A percentile compares a stretch with the other conserved stretches of the same genome.
phyloP scores from a whole-genome alignment of 1,140 invertebrate species.

The Antheraea pernyi region DNA sequence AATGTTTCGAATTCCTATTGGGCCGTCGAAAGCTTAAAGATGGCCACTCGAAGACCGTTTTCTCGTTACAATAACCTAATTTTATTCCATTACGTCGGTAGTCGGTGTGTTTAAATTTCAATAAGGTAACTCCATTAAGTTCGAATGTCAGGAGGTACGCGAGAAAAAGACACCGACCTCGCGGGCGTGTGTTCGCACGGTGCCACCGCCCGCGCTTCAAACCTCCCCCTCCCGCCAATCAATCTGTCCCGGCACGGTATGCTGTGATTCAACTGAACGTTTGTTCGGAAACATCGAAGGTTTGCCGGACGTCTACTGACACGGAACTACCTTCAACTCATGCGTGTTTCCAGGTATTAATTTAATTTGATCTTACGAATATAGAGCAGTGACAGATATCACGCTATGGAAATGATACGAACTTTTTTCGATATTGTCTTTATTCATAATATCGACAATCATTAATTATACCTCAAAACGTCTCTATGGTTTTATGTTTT shows the following conservation, averaged over 20 bases:
- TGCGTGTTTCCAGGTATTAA: slow-evolving; percentile 70
- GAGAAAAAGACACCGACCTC: slow-evolving; percentile 71
- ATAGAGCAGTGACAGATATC: slow-evolving; percentile 26
- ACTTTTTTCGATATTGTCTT: background rate
- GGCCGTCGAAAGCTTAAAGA: slow-evolving; percentile 71
- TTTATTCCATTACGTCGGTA: slow-evolving; percentile 67
- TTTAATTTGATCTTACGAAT: slow-evolving; percentile 42
- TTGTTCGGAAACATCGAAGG: slow-evolving; percentile 73
- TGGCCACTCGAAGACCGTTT: slow-evolving; percentile 73
- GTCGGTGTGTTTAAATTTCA: slow-evolving; percentile 69
- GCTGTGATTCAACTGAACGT: slow-evolving; percentile 48
- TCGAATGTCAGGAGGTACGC: slow-evolving; percentile 70
- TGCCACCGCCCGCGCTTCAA: slow-evolving; percentile 25
- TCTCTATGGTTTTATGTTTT: too few species aligned
- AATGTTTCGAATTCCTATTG: slow-evolving; percentile 75
- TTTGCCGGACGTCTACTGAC: slow-evolving; percentile 72
- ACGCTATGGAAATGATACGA: slow-evolving; percentile 1
- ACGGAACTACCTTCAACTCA: slow-evolving; percentile 71
- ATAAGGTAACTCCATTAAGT: slow-evolving; percentile 70
- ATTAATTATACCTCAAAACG: too few species aligned
- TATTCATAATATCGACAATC: too few species aligned
- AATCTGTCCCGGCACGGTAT: slow-evolving; percentile 10
- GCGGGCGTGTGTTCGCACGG: slow-evolving; percentile 51
- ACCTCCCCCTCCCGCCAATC: slow-evolving; percentile 18
- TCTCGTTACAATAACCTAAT: slow-evolving; percentile 75